These are phyloP conservation scores for Drosophila meridiana DNA, from an alignment of 2,888 invertebrate genomes.

Conservation along the genomic window DNA sequence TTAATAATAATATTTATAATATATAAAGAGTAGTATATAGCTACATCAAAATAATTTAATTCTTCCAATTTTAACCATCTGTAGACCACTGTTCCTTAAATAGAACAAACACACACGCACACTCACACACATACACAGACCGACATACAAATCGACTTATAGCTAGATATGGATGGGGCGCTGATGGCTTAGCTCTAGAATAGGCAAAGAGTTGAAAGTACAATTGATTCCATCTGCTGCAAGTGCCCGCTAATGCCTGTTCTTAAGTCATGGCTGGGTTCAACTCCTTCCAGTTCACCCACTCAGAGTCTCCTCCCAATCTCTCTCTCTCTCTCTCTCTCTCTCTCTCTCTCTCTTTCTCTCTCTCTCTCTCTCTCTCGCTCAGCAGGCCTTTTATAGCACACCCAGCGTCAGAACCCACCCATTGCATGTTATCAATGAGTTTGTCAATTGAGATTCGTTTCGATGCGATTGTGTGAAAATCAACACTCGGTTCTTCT, in stretches of 20 bases:
- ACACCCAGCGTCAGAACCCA: neutral
- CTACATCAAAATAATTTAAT: neutral
- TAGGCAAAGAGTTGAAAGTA: constrained; percentile 32
- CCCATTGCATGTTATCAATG: constrained; percentile 46
- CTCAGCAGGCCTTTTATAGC: neutral
- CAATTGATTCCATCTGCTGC: constrained; percentile 33
- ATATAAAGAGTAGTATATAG: no score
- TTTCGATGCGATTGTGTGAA: constrained; percentile 62
- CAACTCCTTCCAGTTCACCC: neutral
- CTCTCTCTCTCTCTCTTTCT: neutral
- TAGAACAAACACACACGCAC: constrained; percentile 1
- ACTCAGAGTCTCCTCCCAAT: neutral
- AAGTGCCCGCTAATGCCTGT: constrained; percentile 5
- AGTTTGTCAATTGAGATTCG: constrained; percentile 64
- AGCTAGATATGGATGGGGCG: neutral
- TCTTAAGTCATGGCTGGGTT: neutral
- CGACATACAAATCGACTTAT: constrained; percentile 2
- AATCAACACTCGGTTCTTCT: constrained; percentile 41
- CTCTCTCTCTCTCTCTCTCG: neutral
- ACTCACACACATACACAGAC: neutral
- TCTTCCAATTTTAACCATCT: neutral
- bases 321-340: neutral
- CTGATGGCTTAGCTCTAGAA: no score
- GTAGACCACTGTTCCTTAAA: neutral
- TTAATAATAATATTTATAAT: no score